phyloP scores from a whole-genome alignment of 2,888 invertebrate species.

The Elmis aenea region DNA sequence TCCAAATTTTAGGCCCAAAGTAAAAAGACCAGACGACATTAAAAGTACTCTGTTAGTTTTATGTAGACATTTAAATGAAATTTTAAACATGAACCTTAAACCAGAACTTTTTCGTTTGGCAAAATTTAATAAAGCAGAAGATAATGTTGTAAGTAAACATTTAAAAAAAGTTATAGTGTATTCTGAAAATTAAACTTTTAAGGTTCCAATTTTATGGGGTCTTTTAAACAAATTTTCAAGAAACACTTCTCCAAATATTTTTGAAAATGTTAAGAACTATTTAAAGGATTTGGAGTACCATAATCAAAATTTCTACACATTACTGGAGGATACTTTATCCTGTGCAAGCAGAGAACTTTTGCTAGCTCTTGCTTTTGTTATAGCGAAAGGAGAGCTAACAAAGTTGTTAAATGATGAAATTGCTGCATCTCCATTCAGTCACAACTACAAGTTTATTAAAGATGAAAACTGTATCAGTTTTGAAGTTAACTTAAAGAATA shows the following conservation, averaged over 20 bases:
- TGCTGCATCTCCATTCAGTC: conserved; percentile 18
- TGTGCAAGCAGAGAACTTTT: conserved; percentile 36
- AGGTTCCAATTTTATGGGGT: conserved; percentile 32
- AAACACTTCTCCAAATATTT: too few relatives aligned
- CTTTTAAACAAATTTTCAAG: conserved; percentile 30
- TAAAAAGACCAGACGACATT: too few relatives aligned
- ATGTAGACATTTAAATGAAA: conserved; percentile 38
- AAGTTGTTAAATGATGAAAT: conserved; percentile 28
- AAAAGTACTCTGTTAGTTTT: conserved; percentile 39
- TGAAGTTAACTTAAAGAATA: conserved; percentile 1
- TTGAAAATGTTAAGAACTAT: conserved; percentile 23
- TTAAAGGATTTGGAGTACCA: conserved; percentile 39
- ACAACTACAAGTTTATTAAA: conserved; percentile 8
- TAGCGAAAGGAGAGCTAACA: conserved; percentile 34
- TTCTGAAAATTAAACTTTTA: conserved; percentile 9
- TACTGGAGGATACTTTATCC: conserved; percentile 28
- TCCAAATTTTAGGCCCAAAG: too few relatives aligned
- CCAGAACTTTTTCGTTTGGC: conserved; percentile 41
- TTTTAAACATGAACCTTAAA: conserved; percentile 33
- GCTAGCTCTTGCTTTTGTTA: conserved; percentile 41
- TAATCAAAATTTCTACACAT: conserved; percentile 38
- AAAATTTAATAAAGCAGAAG: conserved; percentile 36
- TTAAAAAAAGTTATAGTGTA: conserved; percentile 2
- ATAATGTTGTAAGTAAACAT: conserved; percentile 35
- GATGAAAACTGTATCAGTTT: background rate